Evolutionary conservation across 2,113 vertebrate genomes (phyloP).

Genomic region (Taurulus bubalis): DNA sequence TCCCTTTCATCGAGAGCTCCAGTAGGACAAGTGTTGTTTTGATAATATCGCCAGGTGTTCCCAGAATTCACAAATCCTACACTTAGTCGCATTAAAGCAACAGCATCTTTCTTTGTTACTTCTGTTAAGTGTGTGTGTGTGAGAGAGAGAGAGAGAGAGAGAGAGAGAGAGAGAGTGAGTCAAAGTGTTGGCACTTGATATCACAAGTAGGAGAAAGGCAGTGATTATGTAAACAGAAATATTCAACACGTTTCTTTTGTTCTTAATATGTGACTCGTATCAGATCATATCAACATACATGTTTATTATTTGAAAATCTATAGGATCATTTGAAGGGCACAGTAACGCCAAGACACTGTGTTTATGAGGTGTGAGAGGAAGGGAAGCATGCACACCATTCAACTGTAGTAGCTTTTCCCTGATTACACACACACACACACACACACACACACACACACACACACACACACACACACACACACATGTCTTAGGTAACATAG

Average conservation of each 20-base stretch:
- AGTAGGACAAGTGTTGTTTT: too few species aligned
- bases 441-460: too few species aligned
- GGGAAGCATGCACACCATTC: too few species aligned
- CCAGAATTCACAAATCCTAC: too few species aligned
- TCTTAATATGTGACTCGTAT: slow-evolving; percentile 16
- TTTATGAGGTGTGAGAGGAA: neutral
- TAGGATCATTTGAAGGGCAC: neutral
- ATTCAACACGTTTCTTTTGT: slow-evolving; percentile 30
- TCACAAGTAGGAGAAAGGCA: slow-evolving; percentile 16
- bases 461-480: too few species aligned
- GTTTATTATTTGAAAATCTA: neutral
- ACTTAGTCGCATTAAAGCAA: neutral
- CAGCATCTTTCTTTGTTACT: neutral
- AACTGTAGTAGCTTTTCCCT: too few species aligned
- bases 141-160: too few species aligned
- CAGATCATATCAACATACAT: neutral
- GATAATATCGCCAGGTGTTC: too few species aligned
- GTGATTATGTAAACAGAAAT: slow-evolving; percentile 46
- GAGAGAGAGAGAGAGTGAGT: slow-evolving; percentile 1
- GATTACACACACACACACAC: too few species aligned
- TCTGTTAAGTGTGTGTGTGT: too few species aligned
- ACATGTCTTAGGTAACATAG: too few species aligned
- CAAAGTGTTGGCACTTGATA: slow-evolving; percentile 25
- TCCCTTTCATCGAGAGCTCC: too few species aligned
- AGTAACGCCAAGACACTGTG: neutral